Percentiles rank a stretch among this genome's conserved stretches.
Conservation (phyloP, 2,888 invertebrate species). For the Icerya purchasi region DNA sequence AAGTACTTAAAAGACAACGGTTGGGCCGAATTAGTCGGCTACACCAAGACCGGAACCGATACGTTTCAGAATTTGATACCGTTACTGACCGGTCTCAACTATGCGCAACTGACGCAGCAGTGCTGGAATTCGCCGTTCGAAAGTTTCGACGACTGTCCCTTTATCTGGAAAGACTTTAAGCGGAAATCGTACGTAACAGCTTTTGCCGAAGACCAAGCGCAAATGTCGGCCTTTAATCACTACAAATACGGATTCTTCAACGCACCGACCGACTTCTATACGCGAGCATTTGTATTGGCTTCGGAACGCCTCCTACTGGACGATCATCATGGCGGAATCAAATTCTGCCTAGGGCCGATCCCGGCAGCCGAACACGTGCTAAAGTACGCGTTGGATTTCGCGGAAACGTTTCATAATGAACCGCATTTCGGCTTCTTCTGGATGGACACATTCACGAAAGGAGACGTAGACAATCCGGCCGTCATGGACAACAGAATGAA, state of each 20-base stretch:
- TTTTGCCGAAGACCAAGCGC: conserved; percentile 53
- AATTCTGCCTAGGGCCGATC: conserved; percentile 38
- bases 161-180: conserved; percentile 55
- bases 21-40: conserved; percentile 52
- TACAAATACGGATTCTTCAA: conserved; percentile 45
- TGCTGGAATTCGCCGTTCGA: conserved; percentile 23
- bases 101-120: conserved; percentile 15
- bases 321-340: conserved; percentile 30
- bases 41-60: conserved; percentile 62
- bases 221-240: conserved; percentile 53
- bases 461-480: conserved; percentile 40
- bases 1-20: conserved; percentile 37
- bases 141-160: conserved; percentile 40
- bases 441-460: conserved; percentile 56
- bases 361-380: conserved; percentile 44
- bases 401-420: conserved; percentile 34
- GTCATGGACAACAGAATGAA: conserved; percentile 32
- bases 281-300: conserved; percentile 48
- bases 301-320: conserved; percentile 36
- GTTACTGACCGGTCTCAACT: conserved; percentile 42
- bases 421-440: conserved; percentile 56
- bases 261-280: conserved; percentile 62
- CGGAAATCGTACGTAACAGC: conserved; percentile 43
- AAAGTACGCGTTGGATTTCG: conserved; percentile 44
- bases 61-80: conserved; percentile 80